Percentiles rank a stretch among this genome's conserved stretches.
These are phyloP conservation scores for Hartigia nigra DNA, from an alignment of 2,888 invertebrate genomes.

Conservation along the genomic window DNA sequence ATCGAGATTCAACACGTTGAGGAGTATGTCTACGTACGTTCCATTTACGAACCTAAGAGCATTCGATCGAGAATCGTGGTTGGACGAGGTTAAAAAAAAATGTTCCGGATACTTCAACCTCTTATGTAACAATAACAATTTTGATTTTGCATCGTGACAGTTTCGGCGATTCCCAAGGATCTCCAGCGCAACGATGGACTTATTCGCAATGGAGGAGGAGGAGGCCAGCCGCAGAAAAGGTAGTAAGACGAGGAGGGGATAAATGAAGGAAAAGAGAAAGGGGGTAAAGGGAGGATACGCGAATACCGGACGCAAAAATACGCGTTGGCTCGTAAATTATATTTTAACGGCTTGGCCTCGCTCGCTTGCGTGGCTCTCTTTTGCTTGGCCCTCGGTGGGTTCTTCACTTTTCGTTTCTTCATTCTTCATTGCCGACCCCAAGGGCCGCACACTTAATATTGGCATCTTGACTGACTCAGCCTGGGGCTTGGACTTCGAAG, in stretches of 20 bases:
- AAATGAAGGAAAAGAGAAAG: neutral
- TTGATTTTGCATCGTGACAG: neutral
- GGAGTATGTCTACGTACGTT: neutral
- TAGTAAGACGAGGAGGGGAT: conserved; percentile 20
- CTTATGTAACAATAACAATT: neutral
- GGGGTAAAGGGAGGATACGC: neutral
- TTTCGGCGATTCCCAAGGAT: neutral
- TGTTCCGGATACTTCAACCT: neutral
- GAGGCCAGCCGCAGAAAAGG: conserved; percentile 20
- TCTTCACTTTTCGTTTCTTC: neutral
- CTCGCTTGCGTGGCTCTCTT: conserved; percentile 5
- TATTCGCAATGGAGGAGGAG: conserved; percentile 14
- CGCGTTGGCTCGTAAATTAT: conserved; percentile 45
- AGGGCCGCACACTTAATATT: neutral
- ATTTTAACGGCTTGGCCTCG: conserved; percentile 35
- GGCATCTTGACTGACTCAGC: neutral
- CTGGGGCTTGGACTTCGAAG: neutral
- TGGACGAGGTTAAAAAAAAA: neutral
- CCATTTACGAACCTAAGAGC: neutral
- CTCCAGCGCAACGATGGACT: neutral
- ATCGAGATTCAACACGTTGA: neutral
- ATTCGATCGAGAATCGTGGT: neutral
- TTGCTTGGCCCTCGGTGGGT: neutral
- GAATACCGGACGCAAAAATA: conserved; percentile 39
- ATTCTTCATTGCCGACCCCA: neutral